Conservation (phyloP, 2,113 vertebrate species). For the Chionis minor region DNA sequence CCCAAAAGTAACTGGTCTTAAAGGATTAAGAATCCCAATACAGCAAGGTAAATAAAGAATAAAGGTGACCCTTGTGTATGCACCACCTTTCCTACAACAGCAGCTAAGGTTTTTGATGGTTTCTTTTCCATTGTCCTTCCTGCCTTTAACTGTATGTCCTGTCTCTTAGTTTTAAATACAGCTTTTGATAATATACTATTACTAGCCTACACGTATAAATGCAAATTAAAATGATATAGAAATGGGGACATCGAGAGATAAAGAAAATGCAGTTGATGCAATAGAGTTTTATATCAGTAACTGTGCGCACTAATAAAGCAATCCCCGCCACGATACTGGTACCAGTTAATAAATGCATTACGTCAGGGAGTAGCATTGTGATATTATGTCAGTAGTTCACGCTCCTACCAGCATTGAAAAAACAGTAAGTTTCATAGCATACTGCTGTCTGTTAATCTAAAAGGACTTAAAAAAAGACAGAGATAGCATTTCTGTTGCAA, state of each 20-base stretch:
- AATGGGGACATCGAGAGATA: background rate
- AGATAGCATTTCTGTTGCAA: background rate
- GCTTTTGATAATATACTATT: background rate
- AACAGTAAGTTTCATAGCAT: background rate
- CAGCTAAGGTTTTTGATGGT: background rate
- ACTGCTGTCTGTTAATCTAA: background rate
- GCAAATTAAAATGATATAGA: background rate
- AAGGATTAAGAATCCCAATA: background rate
- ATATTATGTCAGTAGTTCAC: background rate
- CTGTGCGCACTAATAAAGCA: background rate
- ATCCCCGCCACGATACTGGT: background rate
- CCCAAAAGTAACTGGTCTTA: background rate
- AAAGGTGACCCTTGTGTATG: background rate
- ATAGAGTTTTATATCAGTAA: background rate
- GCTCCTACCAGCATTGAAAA: background rate
- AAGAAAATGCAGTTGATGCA: background rate
- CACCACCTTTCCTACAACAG: background rate
- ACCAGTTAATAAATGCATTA: background rate
- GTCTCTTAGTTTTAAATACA: background rate
- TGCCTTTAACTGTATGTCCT: background rate
- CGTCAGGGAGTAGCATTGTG: background rate
- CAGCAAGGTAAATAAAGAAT: background rate
- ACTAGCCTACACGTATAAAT: background rate
- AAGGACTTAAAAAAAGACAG: background rate
- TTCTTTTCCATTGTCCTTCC: background rate